Percentiles rank a stretch among this genome's conserved stretches.
Evolutionary conservation across 2,797 vertebrate species (phyloP).

Genomic region (Gastrophryne carolinensis): DNA sequence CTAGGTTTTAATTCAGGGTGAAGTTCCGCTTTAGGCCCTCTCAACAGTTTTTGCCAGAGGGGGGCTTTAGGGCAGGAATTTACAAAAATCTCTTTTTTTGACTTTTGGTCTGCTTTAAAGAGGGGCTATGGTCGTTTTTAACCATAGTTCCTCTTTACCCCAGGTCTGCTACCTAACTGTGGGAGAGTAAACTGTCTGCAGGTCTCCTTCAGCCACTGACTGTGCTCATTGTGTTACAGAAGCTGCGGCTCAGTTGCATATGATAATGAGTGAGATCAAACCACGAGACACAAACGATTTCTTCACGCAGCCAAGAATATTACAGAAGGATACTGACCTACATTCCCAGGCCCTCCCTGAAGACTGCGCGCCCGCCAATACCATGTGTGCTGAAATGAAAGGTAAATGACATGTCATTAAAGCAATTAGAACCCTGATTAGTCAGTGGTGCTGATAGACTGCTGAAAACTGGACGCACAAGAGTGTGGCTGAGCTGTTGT

Average conservation of each 20-base stretch:
- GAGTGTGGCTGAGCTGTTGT: background rate
- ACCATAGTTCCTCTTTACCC: too few species aligned
- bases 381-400: constrained; percentile 57
- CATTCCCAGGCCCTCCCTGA: constrained; percentile 56
- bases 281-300: constrained; percentile 92
- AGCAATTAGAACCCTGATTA: constrained; percentile 45
- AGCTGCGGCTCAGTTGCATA: constrained; percentile 77
- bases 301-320: constrained; percentile 80
- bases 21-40: too few species aligned
- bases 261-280: constrained; percentile 89
- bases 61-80: too few species aligned
- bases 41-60: too few species aligned
- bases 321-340: constrained; percentile 66
- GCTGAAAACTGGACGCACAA: background rate
- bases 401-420: constrained; percentile 61
- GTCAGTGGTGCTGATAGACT: constrained; percentile 8
- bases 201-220: background rate
- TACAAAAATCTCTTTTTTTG: too few species aligned
- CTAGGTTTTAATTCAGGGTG: too few species aligned
- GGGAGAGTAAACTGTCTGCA: constrained; percentile 15
- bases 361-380: constrained; percentile 39
- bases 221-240: constrained; percentile 64
- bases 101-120: too few species aligned
- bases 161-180: constrained; percentile 7
- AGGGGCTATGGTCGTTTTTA: too few species aligned